phyloP scores from a whole-genome alignment of 2,888 invertebrate species.

The Glomeris marginata region DNA sequence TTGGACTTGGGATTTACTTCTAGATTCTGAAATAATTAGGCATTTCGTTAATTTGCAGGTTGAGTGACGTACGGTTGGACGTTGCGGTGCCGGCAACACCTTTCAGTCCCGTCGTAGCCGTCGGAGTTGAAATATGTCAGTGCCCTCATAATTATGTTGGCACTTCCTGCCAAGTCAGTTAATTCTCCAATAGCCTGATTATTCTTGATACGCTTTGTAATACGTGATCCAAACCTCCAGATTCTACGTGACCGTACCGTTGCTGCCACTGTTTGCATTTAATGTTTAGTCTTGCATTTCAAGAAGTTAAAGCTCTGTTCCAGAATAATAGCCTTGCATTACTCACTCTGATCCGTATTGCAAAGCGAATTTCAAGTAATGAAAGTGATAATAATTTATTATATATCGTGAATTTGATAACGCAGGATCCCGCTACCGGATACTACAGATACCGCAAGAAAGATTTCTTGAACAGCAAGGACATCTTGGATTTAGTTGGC shows the following conservation, averaged over 20 bases:
- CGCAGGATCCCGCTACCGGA: conserved; percentile 44
- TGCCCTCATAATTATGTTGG: conserved; percentile 70
- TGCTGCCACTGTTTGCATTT: neutral
- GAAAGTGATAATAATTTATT: neutral
- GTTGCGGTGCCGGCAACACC: conserved; percentile 45
- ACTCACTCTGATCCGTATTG: neutral
- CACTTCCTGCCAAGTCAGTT: conserved; percentile 62
- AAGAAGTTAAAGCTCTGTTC: too few species aligned
- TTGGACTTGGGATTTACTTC: conserved; percentile 14
- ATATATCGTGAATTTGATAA: neutral
- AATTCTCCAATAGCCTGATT: neutral
- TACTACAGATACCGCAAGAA: conserved; percentile 51
- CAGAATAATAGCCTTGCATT: neutral
- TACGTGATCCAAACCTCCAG: neutral
- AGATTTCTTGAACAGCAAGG: conserved; percentile 46
- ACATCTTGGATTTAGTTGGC: conserved; percentile 63
- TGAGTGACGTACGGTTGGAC: conserved; percentile 39
- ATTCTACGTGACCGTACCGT: neutral
- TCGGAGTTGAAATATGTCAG: conserved; percentile 69
- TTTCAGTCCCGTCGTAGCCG: conserved; percentile 44
- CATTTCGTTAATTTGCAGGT: neutral
- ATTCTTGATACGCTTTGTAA: conserved; percentile 15
- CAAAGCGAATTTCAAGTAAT: neutral
- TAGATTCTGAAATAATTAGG: too few species aligned
- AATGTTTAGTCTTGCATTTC: too few species aligned